Base-by-base conservation (phyloP, 2,888 invertebrate genomes). In the Leptinotarsa tumamoca region DNA sequence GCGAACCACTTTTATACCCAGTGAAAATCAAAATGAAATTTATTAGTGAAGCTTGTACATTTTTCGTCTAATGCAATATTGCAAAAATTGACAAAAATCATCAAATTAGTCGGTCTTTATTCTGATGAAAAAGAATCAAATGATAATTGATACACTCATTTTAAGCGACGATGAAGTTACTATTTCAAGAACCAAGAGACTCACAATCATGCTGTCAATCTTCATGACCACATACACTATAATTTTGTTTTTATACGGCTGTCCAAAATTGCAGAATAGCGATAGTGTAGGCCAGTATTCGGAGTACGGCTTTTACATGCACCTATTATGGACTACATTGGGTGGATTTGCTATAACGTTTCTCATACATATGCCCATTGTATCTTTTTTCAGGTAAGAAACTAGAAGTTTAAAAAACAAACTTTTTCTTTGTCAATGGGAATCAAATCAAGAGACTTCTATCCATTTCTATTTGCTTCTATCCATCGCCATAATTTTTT, bases 181-280 rank as follows among this genome's bases (percentile, higher is more conserved):
- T 5, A 74, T 83, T 33, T 76, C 79, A n/a, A 79, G 67, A 71
- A 78, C 78, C 10, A 80, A 81, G 70, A 75, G 82, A 71, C 15
- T 82, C 5, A 78, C 81, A 7, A 71, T 84, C 49, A 79, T 84
- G 56, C 78, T 82, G n/a, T 84, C 84, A 1, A 81, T 79, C 21
- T 68, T 82, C 54, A 52, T 83, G 54, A 79, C 79, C n/a, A 79
- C 80, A 13, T 84, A 77, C 72, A 54, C 74, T 10, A 27, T 81
- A 3, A 74, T 77, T 27, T 68, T 85, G 78, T 33, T 79, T 4
- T 67, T 82, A 0, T 83, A 81, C 68, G 80, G 81, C 17, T 67
- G 78, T 52, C 85, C 85, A 13, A 74, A 72, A 14, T 77, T 84
- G 51, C 68, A 80, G 18, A 54, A 77, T 18, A 82, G 75, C 13